Evolutionary conservation across 2,113 vertebrate species (phyloP), one percentile per base, ranked within the genome.

Genomic region (Ornithorhynchus anatinus): DNA sequence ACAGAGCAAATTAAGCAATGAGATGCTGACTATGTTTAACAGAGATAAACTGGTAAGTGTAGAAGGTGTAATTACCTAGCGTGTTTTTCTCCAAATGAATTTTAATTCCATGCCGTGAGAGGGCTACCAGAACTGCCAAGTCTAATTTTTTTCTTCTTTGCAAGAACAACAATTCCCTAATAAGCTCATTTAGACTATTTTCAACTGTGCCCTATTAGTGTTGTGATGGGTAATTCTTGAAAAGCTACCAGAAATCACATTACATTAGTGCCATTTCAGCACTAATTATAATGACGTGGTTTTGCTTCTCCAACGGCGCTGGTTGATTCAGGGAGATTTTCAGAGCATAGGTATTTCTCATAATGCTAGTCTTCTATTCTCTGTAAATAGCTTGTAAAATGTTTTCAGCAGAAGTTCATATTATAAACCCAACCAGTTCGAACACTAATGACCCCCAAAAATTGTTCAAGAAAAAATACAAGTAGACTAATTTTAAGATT

Each of bases 1-100:
- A 81, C 58, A 48, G 72, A 74, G 35, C 45, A 62, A 65, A 80
- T 47, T 59, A 80, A 86, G 68, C 42, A 62, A 29, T 22, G 61
- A 71, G 60, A 74, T 6, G 3, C 63, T 79, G 47, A 70, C 67
- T 40, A 14, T 20, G 8, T 58, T 77, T 62, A 72, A 72, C 54
- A 59, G 52, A 83, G 65, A 72, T 59, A 79, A 74, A 73, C 25
- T 6, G 20, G 68, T 37, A 76, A 40, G 9, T 15, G 48, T 31
- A 56, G 27, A 51, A 45, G 45, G 56, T 1, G 52, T 33, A 80
- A 78, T 77, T 76, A 73, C 27, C 48, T 32, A 27, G 59, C 3
- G 29, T 20, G 1, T 37, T 72, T 72, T 71, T 64, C 67, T 74
- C 52, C 77, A 58, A 73, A 62, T 29, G 20, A 72, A 29, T 64